A percentile compares a stretch with the other conserved stretches of the same genome.
phyloP scores from a whole-genome alignment of 2,797 vertebrate genomes.

The Xiphophorus birchmanni region DNA sequence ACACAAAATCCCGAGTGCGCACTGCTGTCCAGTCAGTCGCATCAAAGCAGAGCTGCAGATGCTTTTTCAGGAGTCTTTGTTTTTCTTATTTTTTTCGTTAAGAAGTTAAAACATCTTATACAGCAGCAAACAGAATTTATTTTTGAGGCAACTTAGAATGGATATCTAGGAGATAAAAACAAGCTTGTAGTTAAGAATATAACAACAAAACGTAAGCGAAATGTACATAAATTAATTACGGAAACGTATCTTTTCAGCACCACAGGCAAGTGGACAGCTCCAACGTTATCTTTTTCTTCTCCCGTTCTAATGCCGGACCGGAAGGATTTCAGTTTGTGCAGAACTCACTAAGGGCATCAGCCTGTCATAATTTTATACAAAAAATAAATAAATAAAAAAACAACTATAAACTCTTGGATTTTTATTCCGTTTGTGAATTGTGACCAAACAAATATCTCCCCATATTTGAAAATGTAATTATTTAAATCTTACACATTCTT shows the following conservation, averaged over 20 bases:
- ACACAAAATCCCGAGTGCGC: constrained; percentile 72
- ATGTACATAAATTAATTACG: not conserved
- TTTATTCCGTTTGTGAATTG: not conserved
- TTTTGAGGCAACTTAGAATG: not conserved
- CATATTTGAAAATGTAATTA: not conserved
- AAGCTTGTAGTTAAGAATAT: not conserved
- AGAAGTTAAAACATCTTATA: not conserved
- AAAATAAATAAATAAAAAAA: too few relatives aligned
- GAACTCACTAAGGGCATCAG: not conserved
- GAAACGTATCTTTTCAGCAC: constrained; percentile 55
- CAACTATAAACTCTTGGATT: not conserved
- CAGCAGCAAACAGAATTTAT: not conserved
- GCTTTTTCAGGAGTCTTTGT: not conserved
- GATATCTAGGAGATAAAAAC: not conserved
- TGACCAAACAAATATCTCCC: not conserved
- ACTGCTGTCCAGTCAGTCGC: constrained; percentile 38
- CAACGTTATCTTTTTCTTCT: not conserved
- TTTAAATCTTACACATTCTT: not conserved
- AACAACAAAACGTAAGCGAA: not conserved
- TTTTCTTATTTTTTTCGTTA: not conserved
- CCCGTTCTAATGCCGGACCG: too few relatives aligned
- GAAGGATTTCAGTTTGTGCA: not conserved
- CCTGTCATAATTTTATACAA: not conserved
- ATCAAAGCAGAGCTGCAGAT: constrained; percentile 9
- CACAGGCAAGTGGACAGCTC: constrained; percentile 62